Base-by-base conservation (phyloP, 2,888 invertebrate species). In the Xanthia togata region DNA sequence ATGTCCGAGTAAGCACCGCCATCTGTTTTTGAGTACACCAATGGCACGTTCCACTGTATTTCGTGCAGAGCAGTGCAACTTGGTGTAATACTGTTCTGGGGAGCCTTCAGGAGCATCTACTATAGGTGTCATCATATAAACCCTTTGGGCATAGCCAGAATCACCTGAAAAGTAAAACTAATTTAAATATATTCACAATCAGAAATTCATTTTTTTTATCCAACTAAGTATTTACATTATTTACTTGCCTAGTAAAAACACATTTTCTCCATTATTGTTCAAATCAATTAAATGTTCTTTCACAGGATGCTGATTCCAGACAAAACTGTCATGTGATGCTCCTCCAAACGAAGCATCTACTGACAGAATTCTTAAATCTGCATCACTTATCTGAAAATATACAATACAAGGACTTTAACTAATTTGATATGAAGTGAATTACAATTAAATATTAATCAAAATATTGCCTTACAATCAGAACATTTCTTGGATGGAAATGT, bases 111-210 rank as follows among this genome's bases (percentile, higher is more conserved):
- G 59, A 67, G 69, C 31, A 50, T 57, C 47, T 38, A 47, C 47
- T 44, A 62, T 64, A 31, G 69, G 63, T 67, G 70, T 71, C 76
- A 76, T 76, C 76, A 76, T 76, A 23, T 70, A 76, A 14, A 44
- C 76, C 44, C 70, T 64, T 47, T 76, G 76, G 26, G 59, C 59
- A 59, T 57, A 69, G 44, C 69, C 57, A 41, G 57, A 57, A 59
- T 69, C 57, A 69, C 69, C 57, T 59, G 31, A 70, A 69, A 59
- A 70, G 23, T 44, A 59, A 53, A 53, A 14, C 23, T 23, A 53
- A 41, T n/a, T 8, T 9, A 68, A 55, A 55, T 53, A 47, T 47
- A 47, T 47, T 47, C 47, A 47, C 47, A 47, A 41, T 14, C 14
- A 44, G 4, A 44, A 47, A 47, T 17, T 17, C 17, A 47, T 17